Evolutionary conservation across 1,140 invertebrate genomes (phyloP).

Genomic region (Drosophila pseudoobscura): DNA sequence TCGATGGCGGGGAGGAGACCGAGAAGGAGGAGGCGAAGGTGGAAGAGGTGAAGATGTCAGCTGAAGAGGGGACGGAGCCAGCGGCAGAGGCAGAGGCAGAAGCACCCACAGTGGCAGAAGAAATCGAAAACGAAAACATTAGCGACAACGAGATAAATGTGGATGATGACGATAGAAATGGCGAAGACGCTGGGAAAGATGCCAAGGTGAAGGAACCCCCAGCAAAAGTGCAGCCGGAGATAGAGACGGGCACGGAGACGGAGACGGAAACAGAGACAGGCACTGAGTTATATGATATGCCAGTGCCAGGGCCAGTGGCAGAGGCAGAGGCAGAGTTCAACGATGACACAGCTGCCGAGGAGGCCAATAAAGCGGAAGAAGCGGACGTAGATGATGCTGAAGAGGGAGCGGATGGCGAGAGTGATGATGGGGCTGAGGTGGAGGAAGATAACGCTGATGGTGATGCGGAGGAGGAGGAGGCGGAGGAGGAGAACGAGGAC

Average conservation of each 20-base stretch:
- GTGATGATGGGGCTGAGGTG: not conserved
- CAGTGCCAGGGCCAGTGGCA: not conserved
- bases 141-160: conserved; percentile 72
- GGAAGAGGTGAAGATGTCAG: conserved; percentile 19
- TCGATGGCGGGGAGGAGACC: not conserved
- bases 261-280: conserved; percentile 7
- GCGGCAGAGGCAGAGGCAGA: conserved; percentile 8
- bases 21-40: conserved; percentile 11
- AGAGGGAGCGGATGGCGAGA: not conserved
- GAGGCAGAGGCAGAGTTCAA: not conserved
- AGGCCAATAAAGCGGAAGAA: not conserved
- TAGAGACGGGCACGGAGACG: not conserved
- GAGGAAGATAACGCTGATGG: conserved; percentile 7
- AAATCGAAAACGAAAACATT: conserved; percentile 59
- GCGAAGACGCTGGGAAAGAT: conserved; percentile 29
- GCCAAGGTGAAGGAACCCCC: conserved; percentile 41
- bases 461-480: conserved; percentile 5
- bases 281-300: conserved; percentile 1
- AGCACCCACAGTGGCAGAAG: conserved; percentile 23
- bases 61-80: conserved; percentile 6
- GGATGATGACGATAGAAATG: conserved; percentile 44
- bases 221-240: conserved; percentile 2
- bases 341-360: not conserved
- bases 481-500: conserved; percentile 12
- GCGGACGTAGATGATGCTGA: conserved; percentile 1